Base-by-base conservation (phyloP, 2,113 vertebrate species). In the Aix galericulata region DNA sequence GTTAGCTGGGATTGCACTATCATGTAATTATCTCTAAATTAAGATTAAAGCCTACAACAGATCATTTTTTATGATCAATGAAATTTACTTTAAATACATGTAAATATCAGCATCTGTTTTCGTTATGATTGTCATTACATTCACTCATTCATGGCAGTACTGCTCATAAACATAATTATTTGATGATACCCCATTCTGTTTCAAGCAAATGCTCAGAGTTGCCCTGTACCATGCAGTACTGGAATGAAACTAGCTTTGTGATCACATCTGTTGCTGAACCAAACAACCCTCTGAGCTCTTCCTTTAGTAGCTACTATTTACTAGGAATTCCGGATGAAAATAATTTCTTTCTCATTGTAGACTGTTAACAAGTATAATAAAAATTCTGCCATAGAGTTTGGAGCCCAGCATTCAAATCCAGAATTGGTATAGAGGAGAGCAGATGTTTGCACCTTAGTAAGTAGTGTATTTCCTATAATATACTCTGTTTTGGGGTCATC, bases 61-160 rank as follows among this genome's bases (percentile, higher is more conserved):
- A 58, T 50, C 17, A 44, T 22, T 2, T 73, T 64, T 72, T 60
- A n/a, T 32, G 21, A 87, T 64, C 48, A 91, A 78, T 53, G 26
- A 62, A 29, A 69, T 92, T 89, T 82, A 50, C 48, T 87, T 92
- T 75, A 82, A 89, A 85, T 79, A 36, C 18, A 62, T 46, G 44
- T 53, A 91, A 85, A 85, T 89, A 82, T 66, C 62, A 76, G 6
- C 53, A 85, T 85, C 53, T 91, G 48, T 94, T 91, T 78, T 79
- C 78, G 58, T 64, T 68, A 31, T 1, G 2, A 31, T 55, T 87
- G 36, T 66, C 64, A 59, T 72, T 87, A 31, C 32, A 72, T 78
- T 92, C 73, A 66, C 77, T 91, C 73, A 60, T 89, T 79, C 56
- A 31, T 81, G 27, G 40, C 29, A 66, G 17, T 26, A 36, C 31